A percentile compares a stretch with the other conserved stretches of the same genome.
phyloP scores from a whole-genome alignment of 1,140 invertebrate genomes.

The Drosophila parvula region DNA sequence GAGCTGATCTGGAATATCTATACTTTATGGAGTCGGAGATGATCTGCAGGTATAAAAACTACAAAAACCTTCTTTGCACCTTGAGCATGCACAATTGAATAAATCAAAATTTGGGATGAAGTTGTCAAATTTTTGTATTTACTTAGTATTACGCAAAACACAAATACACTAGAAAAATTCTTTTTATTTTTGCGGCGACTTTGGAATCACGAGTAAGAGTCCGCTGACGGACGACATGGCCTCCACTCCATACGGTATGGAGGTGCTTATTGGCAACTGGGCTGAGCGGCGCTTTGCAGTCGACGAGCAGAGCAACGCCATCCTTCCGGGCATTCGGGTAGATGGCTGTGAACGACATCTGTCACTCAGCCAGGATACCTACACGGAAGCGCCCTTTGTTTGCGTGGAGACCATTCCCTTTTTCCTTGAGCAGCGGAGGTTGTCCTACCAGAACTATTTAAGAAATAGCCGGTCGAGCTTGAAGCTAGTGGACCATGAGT shows the following conservation, averaged over 20 bases:
- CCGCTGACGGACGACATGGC: constrained; percentile 33
- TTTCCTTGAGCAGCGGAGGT: constrained; percentile 32
- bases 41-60: no score
- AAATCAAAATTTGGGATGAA: neutral
- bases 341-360: constrained; percentile 50
- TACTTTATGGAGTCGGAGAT: no score
- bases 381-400: constrained; percentile 15
- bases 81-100: no score
- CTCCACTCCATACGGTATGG: constrained; percentile 29
- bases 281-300: constrained; percentile 50
- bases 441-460: constrained; percentile 34
- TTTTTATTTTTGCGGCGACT: neutral
- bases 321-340: constrained; percentile 46
- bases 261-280: constrained; percentile 67
- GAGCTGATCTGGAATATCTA: no score
- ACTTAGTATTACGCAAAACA: neutral
- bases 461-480: constrained; percentile 21
- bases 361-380: constrained; percentile 44
- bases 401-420: neutral
- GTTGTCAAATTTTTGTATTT: neutral
- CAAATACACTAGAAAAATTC: neutral
- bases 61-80: no score
- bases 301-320: constrained; percentile 52
- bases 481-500: constrained; percentile 23
- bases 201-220: constrained; percentile 2